These are phyloP conservation scores for Radopholus similis DNA, from an alignment of 1,140 invertebrate genomes.

Conservation along the genomic window DNA sequence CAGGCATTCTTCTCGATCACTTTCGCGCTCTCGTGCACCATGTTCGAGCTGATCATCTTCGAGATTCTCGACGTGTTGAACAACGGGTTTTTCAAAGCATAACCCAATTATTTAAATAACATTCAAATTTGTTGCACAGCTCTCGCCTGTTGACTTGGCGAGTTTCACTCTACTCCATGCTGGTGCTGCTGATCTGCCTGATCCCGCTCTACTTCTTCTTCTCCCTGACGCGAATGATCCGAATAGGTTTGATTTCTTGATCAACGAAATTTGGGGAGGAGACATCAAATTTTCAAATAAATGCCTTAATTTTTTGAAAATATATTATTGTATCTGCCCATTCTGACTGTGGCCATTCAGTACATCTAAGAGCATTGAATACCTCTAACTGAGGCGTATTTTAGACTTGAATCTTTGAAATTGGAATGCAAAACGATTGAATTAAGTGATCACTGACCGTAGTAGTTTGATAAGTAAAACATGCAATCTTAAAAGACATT, in stretches of 20 bases:
- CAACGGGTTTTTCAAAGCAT: slow-evolving; percentile 65
- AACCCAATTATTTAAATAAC: not conserved
- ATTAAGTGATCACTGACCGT: no score
- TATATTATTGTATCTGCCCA: no score
- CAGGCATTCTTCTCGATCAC: slow-evolving; percentile 94
- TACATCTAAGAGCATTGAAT: no score
- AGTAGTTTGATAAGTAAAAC: no score
- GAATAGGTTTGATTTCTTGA: slow-evolving; percentile 72
- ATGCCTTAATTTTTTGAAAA: no score
- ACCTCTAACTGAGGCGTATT: no score
- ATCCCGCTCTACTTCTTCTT: slow-evolving; percentile 96
- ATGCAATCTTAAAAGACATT: no score
- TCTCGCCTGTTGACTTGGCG: slow-evolving; percentile 34
- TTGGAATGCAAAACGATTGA: no score
- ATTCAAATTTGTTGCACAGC: slow-evolving; percentile 23
- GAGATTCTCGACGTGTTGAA: slow-evolving; percentile 92
- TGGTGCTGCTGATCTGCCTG: slow-evolving; percentile 89
- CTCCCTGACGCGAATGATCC: slow-evolving; percentile 83
- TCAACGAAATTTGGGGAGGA: no score
- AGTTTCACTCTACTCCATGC: slow-evolving; percentile 74
- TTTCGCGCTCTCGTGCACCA: slow-evolving; percentile 93
- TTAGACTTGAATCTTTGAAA: no score
- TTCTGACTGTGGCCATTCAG: no score
- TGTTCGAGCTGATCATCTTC: slow-evolving; percentile 99
- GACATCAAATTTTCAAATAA: no score